Conservation (phyloP, 2,797 vertebrate species). For the Sardinella longiceps region DNA sequence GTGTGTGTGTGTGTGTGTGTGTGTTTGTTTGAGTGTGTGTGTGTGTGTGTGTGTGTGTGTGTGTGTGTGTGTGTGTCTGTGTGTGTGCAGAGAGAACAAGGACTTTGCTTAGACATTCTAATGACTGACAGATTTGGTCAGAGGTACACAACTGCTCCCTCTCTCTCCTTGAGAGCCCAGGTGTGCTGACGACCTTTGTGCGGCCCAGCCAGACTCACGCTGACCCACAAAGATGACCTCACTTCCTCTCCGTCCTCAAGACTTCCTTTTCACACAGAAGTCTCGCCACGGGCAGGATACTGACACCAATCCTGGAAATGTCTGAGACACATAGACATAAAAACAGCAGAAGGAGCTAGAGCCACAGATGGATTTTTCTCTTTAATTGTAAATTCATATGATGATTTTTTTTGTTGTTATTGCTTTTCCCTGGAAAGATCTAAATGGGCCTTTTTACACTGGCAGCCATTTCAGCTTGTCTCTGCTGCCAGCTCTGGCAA, state of each 20-base stretch:
- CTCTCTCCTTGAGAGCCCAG: slow-evolving; percentile 1
- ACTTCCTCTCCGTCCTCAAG: background rate
- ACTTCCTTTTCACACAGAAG: slow-evolving; percentile 14
- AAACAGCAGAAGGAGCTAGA: slow-evolving; percentile 10
- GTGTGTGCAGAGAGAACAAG: background rate
- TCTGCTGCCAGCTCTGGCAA: background rate
- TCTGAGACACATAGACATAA: background rate
- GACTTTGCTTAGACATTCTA: background rate
- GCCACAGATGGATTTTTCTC: slow-evolving; percentile 9
- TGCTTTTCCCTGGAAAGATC: slow-evolving; percentile 7
- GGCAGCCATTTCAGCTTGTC: background rate
- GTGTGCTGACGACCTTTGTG: slow-evolving; percentile 12
- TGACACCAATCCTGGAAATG: background rate
- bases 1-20: background rate
- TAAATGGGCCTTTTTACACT: slow-evolving; percentile 21
- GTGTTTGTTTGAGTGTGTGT: background rate
- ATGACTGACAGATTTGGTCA: slow-evolving; percentile 7
- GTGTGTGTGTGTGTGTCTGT: background rate
- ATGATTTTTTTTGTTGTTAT: background rate
- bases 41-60: background rate
- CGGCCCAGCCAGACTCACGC: slow-evolving; percentile 7
- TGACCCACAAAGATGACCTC: background rate
- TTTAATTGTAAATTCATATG: slow-evolving; percentile 1
- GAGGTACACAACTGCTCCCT: background rate
- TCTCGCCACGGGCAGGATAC: background rate